phyloP scores from a whole-genome alignment of 2,888 invertebrate genomes.

The Melolontha melolontha region DNA sequence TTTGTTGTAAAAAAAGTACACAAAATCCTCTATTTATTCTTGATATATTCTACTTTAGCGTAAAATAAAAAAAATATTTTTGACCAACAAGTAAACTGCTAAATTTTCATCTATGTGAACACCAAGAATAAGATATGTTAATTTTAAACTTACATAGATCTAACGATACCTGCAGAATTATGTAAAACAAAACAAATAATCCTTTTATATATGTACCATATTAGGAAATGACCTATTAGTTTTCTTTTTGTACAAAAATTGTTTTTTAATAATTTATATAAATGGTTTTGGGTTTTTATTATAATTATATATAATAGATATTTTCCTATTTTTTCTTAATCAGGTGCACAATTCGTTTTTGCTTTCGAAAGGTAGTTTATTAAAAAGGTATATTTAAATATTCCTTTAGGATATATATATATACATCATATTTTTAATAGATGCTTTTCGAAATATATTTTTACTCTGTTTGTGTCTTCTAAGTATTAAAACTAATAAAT shows the following conservation, averaged over 20 bases:
- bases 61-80: too few relatives aligned
- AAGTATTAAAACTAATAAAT: too few relatives aligned
- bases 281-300: slow-evolving; percentile 38
- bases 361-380: not conserved
- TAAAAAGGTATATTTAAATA: slow-evolving; percentile 1
- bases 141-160: not conserved
- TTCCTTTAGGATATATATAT: not conserved
- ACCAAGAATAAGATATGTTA: not conserved
- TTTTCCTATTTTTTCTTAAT: not conserved
- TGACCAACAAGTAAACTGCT: too few relatives aligned
- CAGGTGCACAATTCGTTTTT: slow-evolving; percentile 6
- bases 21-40: too few relatives aligned
- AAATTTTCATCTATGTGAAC: too few relatives aligned
- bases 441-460: slow-evolving; percentile 2
- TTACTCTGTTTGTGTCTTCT: not conserved
- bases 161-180: too few relatives aligned
- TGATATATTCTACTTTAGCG: too few relatives aligned
- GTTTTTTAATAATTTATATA: slow-evolving; percentile 26
- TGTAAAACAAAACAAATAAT: too few relatives aligned
- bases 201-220: not conserved
- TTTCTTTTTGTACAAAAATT: slow-evolving; percentile 35
- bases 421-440: not conserved
- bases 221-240: slow-evolving; percentile 8
- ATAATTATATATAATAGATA: not conserved
- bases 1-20: too few relatives aligned